Evolutionary conservation across 2,888 invertebrate genomes (phyloP).

Genomic region (Ditylenchus weischeri): DNA sequence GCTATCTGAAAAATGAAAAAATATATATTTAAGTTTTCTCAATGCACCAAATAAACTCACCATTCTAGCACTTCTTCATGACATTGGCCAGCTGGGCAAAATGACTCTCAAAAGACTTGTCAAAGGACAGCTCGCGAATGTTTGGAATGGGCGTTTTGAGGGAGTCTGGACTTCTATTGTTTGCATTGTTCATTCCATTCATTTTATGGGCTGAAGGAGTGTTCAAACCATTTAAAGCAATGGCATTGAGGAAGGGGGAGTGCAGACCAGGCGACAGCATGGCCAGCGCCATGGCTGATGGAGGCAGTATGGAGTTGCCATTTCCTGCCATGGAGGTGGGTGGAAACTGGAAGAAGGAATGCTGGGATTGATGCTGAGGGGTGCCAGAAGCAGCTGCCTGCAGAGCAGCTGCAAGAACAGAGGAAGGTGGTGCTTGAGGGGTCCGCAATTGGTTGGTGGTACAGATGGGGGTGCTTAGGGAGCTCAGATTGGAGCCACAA

Average conservation of each 20-base stretch:
- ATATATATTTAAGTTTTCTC: no score
- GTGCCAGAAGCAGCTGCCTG: slow-evolving; percentile 22
- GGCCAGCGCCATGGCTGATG: background rate
- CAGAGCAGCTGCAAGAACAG: slow-evolving; percentile 19
- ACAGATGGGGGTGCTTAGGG: slow-evolving; percentile 11
- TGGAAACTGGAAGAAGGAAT: slow-evolving; percentile 8
- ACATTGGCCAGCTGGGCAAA: slow-evolving; percentile 14
- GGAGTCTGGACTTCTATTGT: slow-evolving; percentile 13
- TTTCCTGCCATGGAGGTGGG: slow-evolving; percentile 7
- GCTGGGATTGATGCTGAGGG: slow-evolving; percentile 5
- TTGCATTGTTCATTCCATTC: background rate
- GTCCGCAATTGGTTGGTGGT: slow-evolving; percentile 7
- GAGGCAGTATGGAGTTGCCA: background rate
- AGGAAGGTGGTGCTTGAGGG: slow-evolving; percentile 16
- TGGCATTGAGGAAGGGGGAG: background rate
- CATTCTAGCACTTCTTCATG: slow-evolving; percentile 11
- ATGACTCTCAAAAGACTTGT: slow-evolving; percentile 14
- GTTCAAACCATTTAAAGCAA: slow-evolving; percentile 6
- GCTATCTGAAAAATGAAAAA: no score
- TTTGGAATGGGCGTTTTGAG: slow-evolving; percentile 16
- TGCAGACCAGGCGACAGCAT: slow-evolving; percentile 6
- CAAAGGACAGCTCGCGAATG: slow-evolving; percentile 14
- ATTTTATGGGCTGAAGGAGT: slow-evolving; percentile 13
- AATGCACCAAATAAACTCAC: background rate
- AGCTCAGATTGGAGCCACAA: slow-evolving; percentile 9